Conservation (phyloP, 2,888 invertebrate species). For the Hypolimnas misippus region DNA sequence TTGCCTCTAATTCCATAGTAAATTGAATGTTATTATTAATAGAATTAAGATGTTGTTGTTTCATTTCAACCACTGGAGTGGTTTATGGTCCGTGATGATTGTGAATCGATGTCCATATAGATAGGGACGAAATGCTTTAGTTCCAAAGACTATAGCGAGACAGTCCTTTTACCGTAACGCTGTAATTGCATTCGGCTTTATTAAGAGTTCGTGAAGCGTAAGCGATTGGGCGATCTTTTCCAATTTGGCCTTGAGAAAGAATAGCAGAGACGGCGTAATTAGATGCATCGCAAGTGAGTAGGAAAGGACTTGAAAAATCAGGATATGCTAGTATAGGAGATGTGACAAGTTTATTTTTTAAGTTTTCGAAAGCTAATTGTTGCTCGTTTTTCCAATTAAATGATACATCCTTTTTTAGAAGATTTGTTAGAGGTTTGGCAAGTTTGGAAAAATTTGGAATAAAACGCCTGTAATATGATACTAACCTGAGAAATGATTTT, state of each 20-base stretch:
- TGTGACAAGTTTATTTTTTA: too few relatives aligned
- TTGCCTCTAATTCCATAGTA: too few relatives aligned
- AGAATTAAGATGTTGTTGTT: too few relatives aligned
- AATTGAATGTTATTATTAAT: too few relatives aligned
- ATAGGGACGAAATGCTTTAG: slow-evolving; percentile 12
- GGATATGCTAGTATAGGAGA: too few relatives aligned
- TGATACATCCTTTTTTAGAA: too few relatives aligned
- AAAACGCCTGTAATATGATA: neutral
- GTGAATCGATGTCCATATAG: slow-evolving; percentile 7
- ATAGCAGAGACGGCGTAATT: neutral
- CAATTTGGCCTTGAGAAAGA: neutral
- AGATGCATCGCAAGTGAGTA: neutral
- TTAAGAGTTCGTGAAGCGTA: neutral
- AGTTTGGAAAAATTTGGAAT: neutral
- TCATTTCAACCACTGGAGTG: slow-evolving; percentile 9
- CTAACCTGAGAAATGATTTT: neutral
- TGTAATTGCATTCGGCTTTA: neutral
- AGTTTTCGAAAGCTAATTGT: too few relatives aligned
- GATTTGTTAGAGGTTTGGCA: neutral
- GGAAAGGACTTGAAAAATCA: too few relatives aligned
- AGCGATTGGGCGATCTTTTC: neutral
- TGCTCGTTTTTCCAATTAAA: too few relatives aligned
- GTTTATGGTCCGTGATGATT: slow-evolving; percentile 6
- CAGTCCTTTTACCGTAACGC: neutral
- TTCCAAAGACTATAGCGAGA: neutral